Percentiles rank a stretch among this genome's conserved stretches.
Conservation (phyloP, 2,888 invertebrate species). For the Artemia sinica region DNA sequence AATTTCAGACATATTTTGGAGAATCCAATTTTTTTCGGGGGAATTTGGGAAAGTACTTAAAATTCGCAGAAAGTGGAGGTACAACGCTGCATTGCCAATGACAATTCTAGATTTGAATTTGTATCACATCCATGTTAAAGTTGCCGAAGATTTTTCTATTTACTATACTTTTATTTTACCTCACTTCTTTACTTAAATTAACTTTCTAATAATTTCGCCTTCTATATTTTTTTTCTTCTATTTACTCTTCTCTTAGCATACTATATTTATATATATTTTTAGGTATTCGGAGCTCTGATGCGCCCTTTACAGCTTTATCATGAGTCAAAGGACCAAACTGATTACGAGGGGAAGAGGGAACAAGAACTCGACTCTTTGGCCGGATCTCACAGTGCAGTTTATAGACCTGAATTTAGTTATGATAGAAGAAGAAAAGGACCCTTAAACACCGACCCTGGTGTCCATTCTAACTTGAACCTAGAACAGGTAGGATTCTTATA, state of each 20-base stretch:
- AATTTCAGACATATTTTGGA: too few species aligned
- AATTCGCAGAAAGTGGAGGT: too few species aligned
- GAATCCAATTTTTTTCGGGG: too few species aligned
- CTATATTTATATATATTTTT: conserved; percentile 14
- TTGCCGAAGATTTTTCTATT: too few species aligned
- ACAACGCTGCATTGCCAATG: too few species aligned
- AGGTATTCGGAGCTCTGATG: conserved; percentile 62
- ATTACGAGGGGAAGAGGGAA: conserved; percentile 38
- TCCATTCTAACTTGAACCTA: conserved; percentile 69
- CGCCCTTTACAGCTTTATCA: conserved; percentile 55
- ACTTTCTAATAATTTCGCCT: too few species aligned
- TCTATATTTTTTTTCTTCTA: neutral
- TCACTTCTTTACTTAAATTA: too few species aligned
- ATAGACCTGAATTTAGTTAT: conserved; percentile 75
- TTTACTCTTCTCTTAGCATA: neutral
- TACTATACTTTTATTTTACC: too few species aligned
- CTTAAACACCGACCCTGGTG: conserved; percentile 78
- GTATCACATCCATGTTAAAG: too few species aligned
- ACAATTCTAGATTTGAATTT: too few species aligned
- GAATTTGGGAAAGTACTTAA: too few species aligned
- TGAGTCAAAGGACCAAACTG: conserved; percentile 55
- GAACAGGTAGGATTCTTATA: conserved; percentile 39
- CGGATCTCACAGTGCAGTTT: conserved; percentile 68
- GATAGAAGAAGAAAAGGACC: conserved; percentile 76
- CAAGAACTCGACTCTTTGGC: conserved; percentile 78